Evolutionary conservation across 1,140 invertebrate species (phyloP).

Genomic region (Atta texana): DNA sequence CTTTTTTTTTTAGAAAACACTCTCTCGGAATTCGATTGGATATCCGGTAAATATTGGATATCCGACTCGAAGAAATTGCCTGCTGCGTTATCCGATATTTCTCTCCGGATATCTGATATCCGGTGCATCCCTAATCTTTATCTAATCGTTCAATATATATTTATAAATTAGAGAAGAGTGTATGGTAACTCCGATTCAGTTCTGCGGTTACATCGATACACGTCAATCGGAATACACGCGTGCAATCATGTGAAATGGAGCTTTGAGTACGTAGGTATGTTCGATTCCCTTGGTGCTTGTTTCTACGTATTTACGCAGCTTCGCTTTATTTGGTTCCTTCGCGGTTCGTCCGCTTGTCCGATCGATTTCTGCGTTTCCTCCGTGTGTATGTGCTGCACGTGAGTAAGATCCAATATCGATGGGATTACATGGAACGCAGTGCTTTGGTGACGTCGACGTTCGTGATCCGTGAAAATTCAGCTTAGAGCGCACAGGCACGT

Average conservation of each 20-base stretch:
- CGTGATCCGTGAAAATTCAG: conserved; percentile 55
- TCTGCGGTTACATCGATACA: conserved; percentile 1
- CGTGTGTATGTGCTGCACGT: not conserved
- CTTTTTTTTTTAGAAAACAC: no score
- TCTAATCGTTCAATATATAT: not conserved
- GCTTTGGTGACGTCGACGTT: conserved; percentile 46
- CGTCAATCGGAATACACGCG: conserved; percentile 62
- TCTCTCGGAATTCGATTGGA: no score
- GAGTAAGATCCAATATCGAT: conserved; percentile 50
- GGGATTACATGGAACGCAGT: conserved; percentile 32
- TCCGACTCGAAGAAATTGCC: no score
- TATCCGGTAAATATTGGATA: no score
- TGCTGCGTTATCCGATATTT: no score
- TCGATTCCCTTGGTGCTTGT: conserved; percentile 60
- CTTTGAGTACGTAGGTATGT: conserved; percentile 55
- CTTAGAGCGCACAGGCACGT: conserved; percentile 34
- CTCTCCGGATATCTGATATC: no score
- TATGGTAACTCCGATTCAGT: not conserved
- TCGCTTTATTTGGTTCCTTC: conserved; percentile 73
- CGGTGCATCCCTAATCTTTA: not conserved
- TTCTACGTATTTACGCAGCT: conserved; percentile 72
- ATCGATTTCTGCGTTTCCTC: conserved; percentile 59
- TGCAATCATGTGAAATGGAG: conserved; percentile 38
- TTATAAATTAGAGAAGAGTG: not conserved
- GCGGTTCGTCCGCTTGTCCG: conserved; percentile 60